A percentile compares a stretch with the other conserved stretches of the same genome.
These are phyloP conservation scores for Drosophila tsacasi DNA, from an alignment of 1,140 invertebrate species.

Conservation along the genomic window DNA sequence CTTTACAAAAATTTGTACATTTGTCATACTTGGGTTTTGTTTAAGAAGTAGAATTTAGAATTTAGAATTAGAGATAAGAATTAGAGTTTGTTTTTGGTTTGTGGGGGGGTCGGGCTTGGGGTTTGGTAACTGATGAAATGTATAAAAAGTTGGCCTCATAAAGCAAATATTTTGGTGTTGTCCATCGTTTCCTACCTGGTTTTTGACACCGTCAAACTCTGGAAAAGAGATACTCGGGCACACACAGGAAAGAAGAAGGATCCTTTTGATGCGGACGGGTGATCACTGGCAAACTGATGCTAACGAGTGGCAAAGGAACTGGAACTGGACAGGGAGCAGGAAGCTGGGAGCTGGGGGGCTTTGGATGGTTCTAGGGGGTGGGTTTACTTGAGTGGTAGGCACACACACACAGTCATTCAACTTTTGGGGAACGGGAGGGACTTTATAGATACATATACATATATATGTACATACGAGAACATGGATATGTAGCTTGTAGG, in stretches of 20 bases:
- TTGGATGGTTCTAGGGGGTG: not conserved
- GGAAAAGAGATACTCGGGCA: constrained; percentile 11
- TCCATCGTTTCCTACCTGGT: constrained; percentile 15
- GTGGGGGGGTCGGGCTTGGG: not conserved
- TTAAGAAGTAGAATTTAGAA: not conserved
- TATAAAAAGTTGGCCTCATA: constrained; percentile 17
- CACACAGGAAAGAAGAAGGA: constrained; percentile 8
- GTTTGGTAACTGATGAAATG: not conserved
- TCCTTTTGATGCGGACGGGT: constrained; percentile 7
- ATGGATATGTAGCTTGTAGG: constrained; percentile 45
- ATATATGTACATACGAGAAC: constrained; percentile 40
- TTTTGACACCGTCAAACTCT: constrained; percentile 4
- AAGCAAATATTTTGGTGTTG: constrained; percentile 9
- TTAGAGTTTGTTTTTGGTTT: not conserved
- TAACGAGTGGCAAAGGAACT: constrained; percentile 3
- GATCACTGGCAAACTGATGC: constrained; percentile 12
- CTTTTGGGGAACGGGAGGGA: not conserved
- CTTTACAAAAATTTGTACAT: constrained; percentile 13
- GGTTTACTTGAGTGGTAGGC: constrained; percentile 13
- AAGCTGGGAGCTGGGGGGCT: not conserved
- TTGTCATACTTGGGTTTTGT: constrained; percentile 2
- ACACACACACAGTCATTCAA: constrained; percentile 45
- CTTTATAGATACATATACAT: constrained; percentile 29
- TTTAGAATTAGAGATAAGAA: constrained; percentile 8
- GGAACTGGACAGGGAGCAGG: not conserved